phyloP scores from a whole-genome alignment of 1,140 invertebrate species.

The Spodoptera frugiperda region DNA sequence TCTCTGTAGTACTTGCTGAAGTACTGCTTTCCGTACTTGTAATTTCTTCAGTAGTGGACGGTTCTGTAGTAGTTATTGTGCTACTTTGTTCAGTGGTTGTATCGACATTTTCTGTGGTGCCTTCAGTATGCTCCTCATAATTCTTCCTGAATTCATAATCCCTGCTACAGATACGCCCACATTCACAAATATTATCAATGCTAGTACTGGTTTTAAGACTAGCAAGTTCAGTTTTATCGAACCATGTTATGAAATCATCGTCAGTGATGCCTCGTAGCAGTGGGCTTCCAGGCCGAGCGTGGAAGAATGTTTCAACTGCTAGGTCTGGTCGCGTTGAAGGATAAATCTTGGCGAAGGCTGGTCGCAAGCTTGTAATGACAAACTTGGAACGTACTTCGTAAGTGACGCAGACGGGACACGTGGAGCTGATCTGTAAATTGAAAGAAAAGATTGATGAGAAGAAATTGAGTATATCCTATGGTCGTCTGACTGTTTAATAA shows the following conservation, averaged over 20 bases:
- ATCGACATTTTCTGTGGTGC: constrained; percentile 1
- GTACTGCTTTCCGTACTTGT: constrained; percentile 33
- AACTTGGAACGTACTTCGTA: constrained; percentile 87
- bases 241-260: constrained; percentile 89
- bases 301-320: constrained; percentile 88
- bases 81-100: constrained; percentile 21
- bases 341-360: constrained; percentile 88
- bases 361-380: constrained; percentile 87
- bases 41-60: constrained; percentile 48
- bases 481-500: background rate
- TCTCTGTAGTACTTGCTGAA: constrained; percentile 16
- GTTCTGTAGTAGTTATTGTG: constrained; percentile 5
- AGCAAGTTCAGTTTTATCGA: constrained; percentile 85
- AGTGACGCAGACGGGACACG: constrained; percentile 87
- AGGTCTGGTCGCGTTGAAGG: constrained; percentile 87
- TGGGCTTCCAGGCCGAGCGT: constrained; percentile 86
- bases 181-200: constrained; percentile 84
- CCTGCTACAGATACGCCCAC: constrained; percentile 82
- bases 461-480: background rate
- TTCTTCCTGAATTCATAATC: constrained; percentile 79
- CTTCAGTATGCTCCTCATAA: constrained; percentile 50
- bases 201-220: constrained; percentile 75
- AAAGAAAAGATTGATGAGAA: background rate
- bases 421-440: constrained; percentile 81
- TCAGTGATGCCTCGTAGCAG: constrained; percentile 87